Evolutionary conservation across 1,140 invertebrate species (phyloP).

Genomic region (Scaptomyza pallida): DNA sequence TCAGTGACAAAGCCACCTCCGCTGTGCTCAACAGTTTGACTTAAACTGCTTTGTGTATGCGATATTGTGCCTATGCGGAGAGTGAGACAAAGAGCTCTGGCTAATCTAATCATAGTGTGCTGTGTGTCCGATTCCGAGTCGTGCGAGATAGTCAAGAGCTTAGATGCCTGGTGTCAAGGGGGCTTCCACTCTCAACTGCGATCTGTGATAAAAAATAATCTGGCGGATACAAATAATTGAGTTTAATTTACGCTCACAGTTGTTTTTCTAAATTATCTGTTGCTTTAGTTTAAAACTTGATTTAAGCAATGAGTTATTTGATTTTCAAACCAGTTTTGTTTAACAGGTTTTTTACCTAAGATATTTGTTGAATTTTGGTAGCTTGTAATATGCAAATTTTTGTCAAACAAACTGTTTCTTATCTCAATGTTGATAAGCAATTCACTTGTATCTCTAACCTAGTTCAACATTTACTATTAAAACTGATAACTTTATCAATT

Average conservation of each 20-base stretch:
- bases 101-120: slow-evolving; percentile 23
- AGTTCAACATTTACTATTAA: background rate
- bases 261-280: background rate
- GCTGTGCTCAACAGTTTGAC: slow-evolving; percentile 14
- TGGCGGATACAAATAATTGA: slow-evolving; percentile 43
- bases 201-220: slow-evolving; percentile 8
- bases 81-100: background rate
- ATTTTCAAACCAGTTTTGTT: background rate
- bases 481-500: background rate
- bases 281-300: background rate
- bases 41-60: slow-evolving; percentile 16
- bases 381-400: background rate
- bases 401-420: background rate
- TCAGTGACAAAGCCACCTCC: background rate
- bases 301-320: background rate
- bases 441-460: background rate
- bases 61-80: too few species aligned
- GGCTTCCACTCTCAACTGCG: background rate
- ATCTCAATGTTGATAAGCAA: background rate
- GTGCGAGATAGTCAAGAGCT: slow-evolving; percentile 12
- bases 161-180: too few species aligned
- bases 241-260: slow-evolving; percentile 31
- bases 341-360: slow-evolving; percentile 1
- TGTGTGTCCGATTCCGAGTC: background rate
- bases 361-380: background rate